Base-by-base conservation (phyloP, 92 coral and sea anemone species). In the Phenganax marumi region DNA sequence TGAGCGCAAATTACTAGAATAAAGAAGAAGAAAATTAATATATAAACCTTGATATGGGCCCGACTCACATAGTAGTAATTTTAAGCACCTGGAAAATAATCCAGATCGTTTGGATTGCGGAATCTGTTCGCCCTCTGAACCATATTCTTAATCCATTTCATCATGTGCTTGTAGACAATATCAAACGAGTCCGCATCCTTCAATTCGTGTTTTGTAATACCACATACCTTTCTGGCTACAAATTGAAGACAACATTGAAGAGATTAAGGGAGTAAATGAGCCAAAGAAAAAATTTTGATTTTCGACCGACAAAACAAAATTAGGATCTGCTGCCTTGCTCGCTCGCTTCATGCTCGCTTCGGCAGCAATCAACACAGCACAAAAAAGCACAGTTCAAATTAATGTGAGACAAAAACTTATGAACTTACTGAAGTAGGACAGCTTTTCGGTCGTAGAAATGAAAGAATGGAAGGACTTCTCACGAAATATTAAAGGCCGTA, bases 1-100 rank as follows among this genome's bases (percentile, higher is more conserved):
- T 71, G 76, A 71, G 76, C 76, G 76, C 76, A 71, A 68, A 68
- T 65, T 13, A 65, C 74, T 68, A 68, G 74, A 68, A 68, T 68
- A 50, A 68, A 68, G 74, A 25, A 68, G 74, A 68, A 68, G 33
- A 68, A 54, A 54, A 54, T 54, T 12, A 18, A 54, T 12, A 12
- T 54, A 14, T 12, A 54, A 54, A 14, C 60, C 17, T 54, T 54
- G 60, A 54, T 54, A 54, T 54, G 60, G 60, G 60, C 60, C 60
- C 66, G 66, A 21, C 26, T 60, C 24, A 21, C 66, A n/a, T n/a
- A 60, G 25, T 60, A 60, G 66, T 60, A 33, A 60, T 60, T 60
- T 60, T 60, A 60, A 60, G 66, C 54, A 71, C 76, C 76, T 71
- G 76, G 76, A 71, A 71, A 71, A 71, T 71, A 71, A 46, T 48